These are phyloP conservation scores for Diarsia dahlii DNA, from an alignment of 2,888 invertebrate species.

Conservation along the genomic window DNA sequence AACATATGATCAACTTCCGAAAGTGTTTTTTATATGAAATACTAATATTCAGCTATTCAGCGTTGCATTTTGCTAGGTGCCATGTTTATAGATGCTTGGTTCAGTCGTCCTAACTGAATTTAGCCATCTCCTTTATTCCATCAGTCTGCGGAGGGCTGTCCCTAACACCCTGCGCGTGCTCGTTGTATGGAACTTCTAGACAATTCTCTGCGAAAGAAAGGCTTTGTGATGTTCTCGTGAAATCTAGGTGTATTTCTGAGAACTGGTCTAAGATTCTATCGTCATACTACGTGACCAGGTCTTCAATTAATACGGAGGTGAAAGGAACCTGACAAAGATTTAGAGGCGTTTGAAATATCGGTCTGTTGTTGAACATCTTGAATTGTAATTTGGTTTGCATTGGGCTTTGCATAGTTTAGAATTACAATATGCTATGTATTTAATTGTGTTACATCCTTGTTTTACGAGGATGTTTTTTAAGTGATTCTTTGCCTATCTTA, in stretches of 20 bases:
- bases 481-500: not conserved
- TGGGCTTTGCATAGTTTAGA: conserved; percentile 5
- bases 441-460: not conserved
- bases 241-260: conserved; percentile 7
- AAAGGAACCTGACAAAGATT: conserved; percentile 32
- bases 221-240: not conserved
- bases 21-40: too few species aligned
- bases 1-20: too few species aligned
- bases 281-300: conserved; percentile 36
- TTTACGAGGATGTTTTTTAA: not conserved
- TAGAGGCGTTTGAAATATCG: conserved; percentile 15
- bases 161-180: too few species aligned
- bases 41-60: too few species aligned
- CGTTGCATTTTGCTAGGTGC: too few species aligned
- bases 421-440: not conserved
- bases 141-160: too few species aligned
- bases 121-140: too few species aligned
- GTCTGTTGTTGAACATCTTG: conserved; percentile 27
- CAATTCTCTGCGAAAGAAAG: not conserved
- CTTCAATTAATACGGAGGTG: conserved; percentile 32
- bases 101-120: too few species aligned
- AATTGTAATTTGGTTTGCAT: conserved; percentile 11
- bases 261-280: conserved; percentile 6
- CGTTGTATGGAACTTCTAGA: not conserved
- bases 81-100: too few species aligned